Conservation (phyloP, 2,888 invertebrate genomes). For the Spialia ferax region DNA sequence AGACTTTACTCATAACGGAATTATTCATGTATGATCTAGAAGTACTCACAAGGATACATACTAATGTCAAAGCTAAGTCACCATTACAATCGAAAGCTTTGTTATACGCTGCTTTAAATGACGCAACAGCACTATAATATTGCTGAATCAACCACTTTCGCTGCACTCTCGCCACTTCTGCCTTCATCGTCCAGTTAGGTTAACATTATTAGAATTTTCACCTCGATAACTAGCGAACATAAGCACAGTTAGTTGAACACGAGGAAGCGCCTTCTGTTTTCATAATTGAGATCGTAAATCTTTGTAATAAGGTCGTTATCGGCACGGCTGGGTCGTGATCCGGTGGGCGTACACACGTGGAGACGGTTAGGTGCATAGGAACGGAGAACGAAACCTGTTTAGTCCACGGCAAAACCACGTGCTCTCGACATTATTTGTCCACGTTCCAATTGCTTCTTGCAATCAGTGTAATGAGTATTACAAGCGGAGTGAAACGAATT, state of each 20-base stretch:
- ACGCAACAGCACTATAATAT: constrained; percentile 33
- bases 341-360: constrained; percentile 41
- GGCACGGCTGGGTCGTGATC: constrained; percentile 38
- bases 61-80: constrained; percentile 11
- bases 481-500: constrained; percentile 34
- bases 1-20: no score
- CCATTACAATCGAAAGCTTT: constrained; percentile 49
- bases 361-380: constrained; percentile 44
- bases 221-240: constrained; percentile 33
- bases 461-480: constrained; percentile 39
- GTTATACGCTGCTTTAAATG: constrained; percentile 42
- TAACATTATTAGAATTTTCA: constrained; percentile 40
- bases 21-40: not conserved
- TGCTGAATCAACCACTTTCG: constrained; percentile 39
- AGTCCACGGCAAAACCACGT: constrained; percentile 52
- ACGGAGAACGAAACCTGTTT: constrained; percentile 53
- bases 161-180: constrained; percentile 39
- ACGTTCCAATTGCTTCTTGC: constrained; percentile 51
- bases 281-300: constrained; percentile 46
- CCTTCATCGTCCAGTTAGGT: constrained; percentile 36
- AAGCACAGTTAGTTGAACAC: constrained; percentile 31
- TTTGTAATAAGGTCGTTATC: constrained; percentile 52
- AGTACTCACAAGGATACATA: not conserved
- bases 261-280: constrained; percentile 32
- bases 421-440: constrained; percentile 48